Evolutionary conservation across 2,113 vertebrate genomes (phyloP).

Genomic region (Cyphomyrus plagiostoma): DNA sequence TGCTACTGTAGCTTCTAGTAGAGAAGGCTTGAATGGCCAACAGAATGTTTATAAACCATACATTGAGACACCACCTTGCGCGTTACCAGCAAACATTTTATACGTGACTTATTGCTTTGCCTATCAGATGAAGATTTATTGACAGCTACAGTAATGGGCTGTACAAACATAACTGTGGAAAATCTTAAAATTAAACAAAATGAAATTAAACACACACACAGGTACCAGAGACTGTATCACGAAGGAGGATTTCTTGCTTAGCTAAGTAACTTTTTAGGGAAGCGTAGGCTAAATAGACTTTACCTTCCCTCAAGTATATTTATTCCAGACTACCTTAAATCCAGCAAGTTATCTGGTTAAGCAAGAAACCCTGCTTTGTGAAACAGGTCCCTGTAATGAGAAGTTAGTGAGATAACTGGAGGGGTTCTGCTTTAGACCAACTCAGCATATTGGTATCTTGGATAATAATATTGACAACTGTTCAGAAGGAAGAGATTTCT

Average conservation of each 20-base stretch:
- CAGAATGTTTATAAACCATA: background rate
- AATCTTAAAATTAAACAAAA: background rate
- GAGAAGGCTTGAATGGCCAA: background rate
- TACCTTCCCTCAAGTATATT: no score
- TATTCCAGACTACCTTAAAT: no score
- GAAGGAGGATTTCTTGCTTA: no score
- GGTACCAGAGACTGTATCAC: background rate
- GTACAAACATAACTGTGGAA: background rate
- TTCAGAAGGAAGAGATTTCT: background rate
- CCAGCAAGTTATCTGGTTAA: no score
- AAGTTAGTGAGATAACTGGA: background rate
- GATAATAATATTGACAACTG: background rate
- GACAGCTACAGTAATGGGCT: background rate
- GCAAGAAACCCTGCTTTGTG: no score
- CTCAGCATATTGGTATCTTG: background rate
- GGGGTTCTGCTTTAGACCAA: background rate
- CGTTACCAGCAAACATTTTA: background rate
- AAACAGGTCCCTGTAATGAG: background rate
- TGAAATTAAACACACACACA: background rate
- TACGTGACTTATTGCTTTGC: background rate
- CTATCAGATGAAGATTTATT: background rate
- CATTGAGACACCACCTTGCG: background rate
- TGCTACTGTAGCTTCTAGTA: background rate
- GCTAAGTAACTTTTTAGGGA: no score
- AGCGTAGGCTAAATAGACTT: no score